Evolutionary conservation across 2,113 vertebrate species (phyloP).

Genomic region (Machaerirhynchus nigripectus): DNA sequence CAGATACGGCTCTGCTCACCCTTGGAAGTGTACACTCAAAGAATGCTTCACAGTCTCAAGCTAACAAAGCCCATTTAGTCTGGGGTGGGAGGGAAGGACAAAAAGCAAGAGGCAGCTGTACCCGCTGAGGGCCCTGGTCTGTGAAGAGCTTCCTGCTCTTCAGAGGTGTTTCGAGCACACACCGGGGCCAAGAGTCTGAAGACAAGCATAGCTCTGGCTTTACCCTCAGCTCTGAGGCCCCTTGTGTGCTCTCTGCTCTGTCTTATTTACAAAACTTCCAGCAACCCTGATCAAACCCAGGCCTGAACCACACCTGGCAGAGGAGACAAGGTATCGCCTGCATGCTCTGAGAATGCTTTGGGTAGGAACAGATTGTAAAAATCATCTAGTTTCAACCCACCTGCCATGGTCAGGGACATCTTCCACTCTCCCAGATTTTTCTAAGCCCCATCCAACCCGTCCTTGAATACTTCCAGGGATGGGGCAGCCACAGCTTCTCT

Average conservation of each 20-base stretch:
- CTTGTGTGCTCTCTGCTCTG: rapidly evolving
- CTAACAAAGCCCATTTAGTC: background rate
- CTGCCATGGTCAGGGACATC: background rate
- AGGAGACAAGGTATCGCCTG: rapidly evolving
- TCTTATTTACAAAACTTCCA: background rate
- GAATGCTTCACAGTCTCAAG: background rate
- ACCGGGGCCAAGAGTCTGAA: rapidly evolving
- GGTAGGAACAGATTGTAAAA: rapidly evolving
- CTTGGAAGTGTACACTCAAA: background rate
- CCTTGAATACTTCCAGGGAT: background rate
- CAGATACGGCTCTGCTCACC: background rate
- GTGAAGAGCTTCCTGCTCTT: background rate
- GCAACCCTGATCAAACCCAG: rapidly evolving
- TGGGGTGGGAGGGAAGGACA: background rate
- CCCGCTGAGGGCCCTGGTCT: rapidly evolving
- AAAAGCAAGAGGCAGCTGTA: background rate
- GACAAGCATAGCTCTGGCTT: background rate
- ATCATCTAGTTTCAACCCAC: background rate
- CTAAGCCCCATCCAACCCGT: background rate
- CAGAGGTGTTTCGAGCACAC: background rate
- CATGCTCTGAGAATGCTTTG: background rate
- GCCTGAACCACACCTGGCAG: background rate
- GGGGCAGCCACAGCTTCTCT: background rate
- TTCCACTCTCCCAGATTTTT: background rate
- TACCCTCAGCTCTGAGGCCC: background rate